phyloP scores from a whole-genome alignment of 1,140 invertebrate species.

The Propsilocerus akamusi region DNA sequence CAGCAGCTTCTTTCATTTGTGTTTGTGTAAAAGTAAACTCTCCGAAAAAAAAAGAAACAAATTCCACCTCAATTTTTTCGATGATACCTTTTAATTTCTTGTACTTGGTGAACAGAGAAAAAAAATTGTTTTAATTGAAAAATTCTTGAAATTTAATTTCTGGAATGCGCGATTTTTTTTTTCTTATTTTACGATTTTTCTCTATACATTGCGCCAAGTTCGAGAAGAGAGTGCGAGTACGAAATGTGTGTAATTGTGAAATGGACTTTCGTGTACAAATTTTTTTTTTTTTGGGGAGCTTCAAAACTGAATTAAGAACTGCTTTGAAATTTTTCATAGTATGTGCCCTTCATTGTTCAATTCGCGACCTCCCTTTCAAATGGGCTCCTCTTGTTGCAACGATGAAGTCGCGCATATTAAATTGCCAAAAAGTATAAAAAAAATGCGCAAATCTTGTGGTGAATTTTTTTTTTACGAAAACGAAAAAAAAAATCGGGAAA shows the following conservation, averaged over 20 bases:
- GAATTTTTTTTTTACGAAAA: too few species aligned
- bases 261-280: neutral
- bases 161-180: neutral
- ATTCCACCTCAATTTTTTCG: neutral
- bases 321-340: neutral
- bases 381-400: too few species aligned
- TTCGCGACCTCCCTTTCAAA: too few species aligned
- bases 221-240: too few species aligned
- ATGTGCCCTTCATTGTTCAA: too few species aligned
- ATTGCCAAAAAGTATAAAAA: too few species aligned
- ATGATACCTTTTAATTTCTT: neutral
- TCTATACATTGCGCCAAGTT: too few species aligned
- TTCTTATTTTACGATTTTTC: neutral
- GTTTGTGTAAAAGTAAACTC: neutral
- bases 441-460: too few species aligned
- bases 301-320: neutral
- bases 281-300: neutral
- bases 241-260: neutral
- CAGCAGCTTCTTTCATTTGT: neutral
- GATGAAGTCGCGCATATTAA: too few species aligned
- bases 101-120: neutral
- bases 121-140: neutral
- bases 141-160: neutral
- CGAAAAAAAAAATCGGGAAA: too few species aligned
- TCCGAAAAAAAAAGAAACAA: too few species aligned